phyloP scores from a whole-genome alignment of 2,113 vertebrate genomes.

The Cyanoderma ruficeps region DNA sequence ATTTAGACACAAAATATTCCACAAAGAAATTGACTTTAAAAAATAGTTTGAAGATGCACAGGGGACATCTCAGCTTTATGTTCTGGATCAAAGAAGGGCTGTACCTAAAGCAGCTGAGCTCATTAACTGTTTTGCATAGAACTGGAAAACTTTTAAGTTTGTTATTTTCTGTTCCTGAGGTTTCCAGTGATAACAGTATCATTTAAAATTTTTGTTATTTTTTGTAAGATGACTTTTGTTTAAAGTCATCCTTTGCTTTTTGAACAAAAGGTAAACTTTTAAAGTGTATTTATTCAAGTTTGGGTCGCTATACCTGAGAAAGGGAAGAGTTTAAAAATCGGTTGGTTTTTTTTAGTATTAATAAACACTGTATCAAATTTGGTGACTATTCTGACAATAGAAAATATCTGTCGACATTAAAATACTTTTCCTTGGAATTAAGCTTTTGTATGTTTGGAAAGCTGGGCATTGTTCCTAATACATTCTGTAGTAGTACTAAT shows the following conservation, averaged over 20 bases:
- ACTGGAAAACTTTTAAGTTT: neutral
- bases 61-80: neutral
- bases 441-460: neutral
- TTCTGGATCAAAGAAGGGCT: neutral
- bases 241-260: neutral
- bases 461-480: neutral
- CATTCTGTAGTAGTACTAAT: neutral
- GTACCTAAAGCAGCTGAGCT: neutral
- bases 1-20: neutral
- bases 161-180: neutral
- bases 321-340: neutral
- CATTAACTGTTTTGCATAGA: neutral
- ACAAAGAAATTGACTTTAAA: neutral
- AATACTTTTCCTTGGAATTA: neutral
- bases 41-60: neutral
- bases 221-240: no score
- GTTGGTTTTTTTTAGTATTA: fast-evolving
- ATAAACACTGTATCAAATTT: neutral
- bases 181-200: neutral
- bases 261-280: neutral
- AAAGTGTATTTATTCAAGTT: neutral
- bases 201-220: no score
- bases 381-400: neutral
- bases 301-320: neutral
- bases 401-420: no score